Percentiles rank a stretch among this genome's conserved stretches.
Conservation (phyloP, 2,113 vertebrate species). For the Sturnira hondurensis region DNA sequence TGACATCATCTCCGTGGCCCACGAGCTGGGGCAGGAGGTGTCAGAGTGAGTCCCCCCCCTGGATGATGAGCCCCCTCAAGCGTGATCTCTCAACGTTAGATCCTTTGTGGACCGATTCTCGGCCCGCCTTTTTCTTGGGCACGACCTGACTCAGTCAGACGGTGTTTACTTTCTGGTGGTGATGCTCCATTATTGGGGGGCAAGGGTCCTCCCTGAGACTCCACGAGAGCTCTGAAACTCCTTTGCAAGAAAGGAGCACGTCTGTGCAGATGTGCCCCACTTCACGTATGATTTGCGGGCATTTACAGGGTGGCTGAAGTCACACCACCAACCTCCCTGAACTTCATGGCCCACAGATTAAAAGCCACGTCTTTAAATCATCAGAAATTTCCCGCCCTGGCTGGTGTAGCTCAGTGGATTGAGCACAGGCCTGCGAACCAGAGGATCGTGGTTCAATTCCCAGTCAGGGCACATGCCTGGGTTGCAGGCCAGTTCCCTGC, state of each 20-base stretch:
- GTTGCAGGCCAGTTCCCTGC: too few relatives aligned
- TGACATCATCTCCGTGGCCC: slow-evolving; percentile 43
- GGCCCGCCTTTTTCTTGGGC: not conserved
- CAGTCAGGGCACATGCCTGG: too few relatives aligned
- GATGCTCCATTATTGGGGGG: not conserved
- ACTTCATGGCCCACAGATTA: not conserved
- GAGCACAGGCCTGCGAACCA: too few relatives aligned
- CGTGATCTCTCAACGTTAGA: not conserved
- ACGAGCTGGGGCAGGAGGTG: slow-evolving; percentile 62
- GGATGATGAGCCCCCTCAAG: not conserved
- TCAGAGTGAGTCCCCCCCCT: slow-evolving; percentile 70
- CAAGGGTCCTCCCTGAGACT: not conserved
- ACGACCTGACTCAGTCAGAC: not conserved
- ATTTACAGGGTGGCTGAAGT: not conserved
- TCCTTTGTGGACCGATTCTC: not conserved
- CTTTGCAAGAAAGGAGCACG: not conserved
- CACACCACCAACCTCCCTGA: not conserved
- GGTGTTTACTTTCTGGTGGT: not conserved
- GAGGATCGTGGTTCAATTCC: too few relatives aligned
- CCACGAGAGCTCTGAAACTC: not conserved
- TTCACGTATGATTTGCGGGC: not conserved
- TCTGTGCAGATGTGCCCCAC: not conserved
- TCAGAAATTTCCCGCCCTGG: not conserved
- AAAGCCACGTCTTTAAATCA: not conserved
- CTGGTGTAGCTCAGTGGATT: too few relatives aligned